Conservation (phyloP, 53 echinoderm and acorn worm genomes). For the Apostichopus leukothele region DNA sequence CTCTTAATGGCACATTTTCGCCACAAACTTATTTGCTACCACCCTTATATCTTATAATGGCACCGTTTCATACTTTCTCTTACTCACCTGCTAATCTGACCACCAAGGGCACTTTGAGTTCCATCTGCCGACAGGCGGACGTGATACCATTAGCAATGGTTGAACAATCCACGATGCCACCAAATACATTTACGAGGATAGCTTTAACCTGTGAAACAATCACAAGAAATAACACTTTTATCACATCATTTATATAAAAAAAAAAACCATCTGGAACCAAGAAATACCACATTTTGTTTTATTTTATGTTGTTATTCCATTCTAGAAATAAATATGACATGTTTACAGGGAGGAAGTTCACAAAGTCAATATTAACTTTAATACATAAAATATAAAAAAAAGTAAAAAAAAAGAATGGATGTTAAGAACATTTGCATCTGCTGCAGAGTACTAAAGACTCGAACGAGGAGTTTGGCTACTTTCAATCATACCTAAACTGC, state of each 20-base stretch:
- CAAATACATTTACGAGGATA: conserved; percentile 96
- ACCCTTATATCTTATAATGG: no score
- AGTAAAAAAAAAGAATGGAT: no score
- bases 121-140: conserved; percentile 81
- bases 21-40: no score
- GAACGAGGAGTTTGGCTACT: no score
- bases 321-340: neutral
- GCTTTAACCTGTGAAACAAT: conserved; percentile 73
- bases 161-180: conserved; percentile 95
- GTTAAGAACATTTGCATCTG: no score
- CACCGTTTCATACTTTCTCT: neutral
- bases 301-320: neutral
- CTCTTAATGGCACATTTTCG: no score
- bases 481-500: no score
- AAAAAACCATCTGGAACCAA: neutral
- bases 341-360: no score
- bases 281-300: no score
- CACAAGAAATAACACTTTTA: neutral
- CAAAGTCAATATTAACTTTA: no score
- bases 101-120: conserved; percentile 83
- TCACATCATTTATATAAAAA: neutral
- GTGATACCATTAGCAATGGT: conserved; percentile 96
- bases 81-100: conserved; percentile 90
- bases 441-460: no score
- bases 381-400: neutral